Percentiles rank a stretch among this genome's conserved stretches.
Evolutionary conservation across 2,113 vertebrate genomes (phyloP).

Genomic region (Balaenoptera acutorostrata): DNA sequence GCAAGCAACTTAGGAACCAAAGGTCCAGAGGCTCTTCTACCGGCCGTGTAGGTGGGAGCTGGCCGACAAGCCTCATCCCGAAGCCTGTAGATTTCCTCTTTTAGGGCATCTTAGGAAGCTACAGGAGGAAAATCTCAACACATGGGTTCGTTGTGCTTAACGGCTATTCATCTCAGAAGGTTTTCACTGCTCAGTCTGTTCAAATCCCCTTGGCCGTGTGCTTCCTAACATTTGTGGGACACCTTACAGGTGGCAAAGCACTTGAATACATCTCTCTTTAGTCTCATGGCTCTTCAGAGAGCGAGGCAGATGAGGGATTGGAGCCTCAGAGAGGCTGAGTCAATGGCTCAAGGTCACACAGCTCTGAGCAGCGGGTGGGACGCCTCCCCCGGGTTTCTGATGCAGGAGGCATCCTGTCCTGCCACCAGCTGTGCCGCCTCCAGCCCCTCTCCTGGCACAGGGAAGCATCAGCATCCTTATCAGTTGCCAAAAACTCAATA

Average conservation of each 20-base stretch:
- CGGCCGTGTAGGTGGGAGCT: accelerated
- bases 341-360: neutral
- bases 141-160: neutral
- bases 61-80: neutral
- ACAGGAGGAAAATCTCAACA: neutral
- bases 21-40: accelerated
- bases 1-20: neutral
- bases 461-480: neutral
- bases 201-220: neutral
- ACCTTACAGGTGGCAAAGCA: neutral
- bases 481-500: neutral
- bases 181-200: neutral
- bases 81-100: neutral
- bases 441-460: neutral
- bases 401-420: neutral
- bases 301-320: neutral
- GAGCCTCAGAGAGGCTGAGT: neutral
- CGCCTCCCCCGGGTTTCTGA: neutral
- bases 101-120: neutral
- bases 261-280: neutral
- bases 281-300: neutral
- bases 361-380: neutral
- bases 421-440: accelerated
- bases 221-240: neutral
- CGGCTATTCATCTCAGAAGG: neutral